A percentile compares a stretch with the other conserved stretches of the same genome.
These are phyloP conservation scores for Calephelis perditalis DNA, from an alignment of 2,888 invertebrate species.

Conservation along the genomic window DNA sequence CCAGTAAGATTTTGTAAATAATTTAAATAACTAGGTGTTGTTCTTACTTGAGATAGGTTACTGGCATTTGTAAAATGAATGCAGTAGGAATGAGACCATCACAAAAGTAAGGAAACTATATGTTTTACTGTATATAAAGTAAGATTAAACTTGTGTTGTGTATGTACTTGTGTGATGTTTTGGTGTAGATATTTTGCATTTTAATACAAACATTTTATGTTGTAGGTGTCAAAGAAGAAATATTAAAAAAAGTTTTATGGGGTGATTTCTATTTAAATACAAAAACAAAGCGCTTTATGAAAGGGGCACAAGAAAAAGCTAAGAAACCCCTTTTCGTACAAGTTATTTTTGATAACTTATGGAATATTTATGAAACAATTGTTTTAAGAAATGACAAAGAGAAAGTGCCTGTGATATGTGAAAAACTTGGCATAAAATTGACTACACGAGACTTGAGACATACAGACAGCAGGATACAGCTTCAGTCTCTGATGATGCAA, in stretches of 20 bases:
- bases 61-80: no score
- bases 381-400: slow-evolving; percentile 86
- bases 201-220: slow-evolving; percentile 13
- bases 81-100: no score
- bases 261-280: slow-evolving; percentile 94
- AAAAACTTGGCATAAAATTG: slow-evolving; percentile 87
- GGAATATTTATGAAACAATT: slow-evolving; percentile 92
- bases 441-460: slow-evolving; percentile 87
- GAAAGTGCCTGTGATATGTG: slow-evolving; percentile 83
- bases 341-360: slow-evolving; percentile 93
- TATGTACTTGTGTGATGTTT: no score
- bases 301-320: slow-evolving; percentile 94
- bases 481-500: slow-evolving; percentile 89
- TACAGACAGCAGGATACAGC: slow-evolving; percentile 86
- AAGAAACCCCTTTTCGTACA: slow-evolving; percentile 96
- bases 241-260: slow-evolving; percentile 91
- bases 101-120: no score
- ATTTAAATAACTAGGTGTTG: no score
- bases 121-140: no score
- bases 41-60: no score
- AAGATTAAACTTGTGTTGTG: no score
- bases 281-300: slow-evolving; percentile 89
- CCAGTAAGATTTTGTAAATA: no score
- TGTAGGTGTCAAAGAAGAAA: slow-evolving; percentile 82
- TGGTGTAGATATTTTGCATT: no score